Conservation (phyloP, 92 coral and sea anemone genomes). For the Palythoa grandiflora region DNA sequence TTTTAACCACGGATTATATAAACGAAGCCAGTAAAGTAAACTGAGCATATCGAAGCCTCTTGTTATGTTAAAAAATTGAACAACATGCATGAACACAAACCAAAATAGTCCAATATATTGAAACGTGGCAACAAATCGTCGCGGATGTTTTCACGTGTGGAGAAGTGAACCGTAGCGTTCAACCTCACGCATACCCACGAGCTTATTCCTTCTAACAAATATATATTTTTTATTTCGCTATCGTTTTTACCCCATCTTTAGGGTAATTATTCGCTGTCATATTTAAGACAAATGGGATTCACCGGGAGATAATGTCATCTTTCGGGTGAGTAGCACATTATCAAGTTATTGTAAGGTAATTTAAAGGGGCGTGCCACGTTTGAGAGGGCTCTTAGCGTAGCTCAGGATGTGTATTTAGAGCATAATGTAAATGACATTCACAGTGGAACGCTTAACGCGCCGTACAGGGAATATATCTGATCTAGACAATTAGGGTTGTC, state of each 20-base stretch:
- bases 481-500: not conserved
- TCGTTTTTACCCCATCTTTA: constrained; percentile 82
- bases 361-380: constrained; percentile 93
- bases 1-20: not conserved
- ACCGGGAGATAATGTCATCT: constrained; percentile 86
- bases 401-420: constrained; percentile 92
- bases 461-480: not conserved
- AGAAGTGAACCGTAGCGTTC: constrained; percentile 19
- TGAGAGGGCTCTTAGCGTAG: constrained; percentile 87
- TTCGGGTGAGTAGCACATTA: constrained; percentile 87
- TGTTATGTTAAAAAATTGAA: constrained; percentile 30
- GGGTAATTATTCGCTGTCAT: constrained; percentile 84
- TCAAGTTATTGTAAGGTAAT: constrained; percentile 94
- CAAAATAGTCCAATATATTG: constrained; percentile 33
- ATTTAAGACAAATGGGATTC: constrained; percentile 81
- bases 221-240: constrained; percentile 38
- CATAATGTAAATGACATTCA: constrained; percentile 66
- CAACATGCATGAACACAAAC: not conserved
- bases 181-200: constrained; percentile 24
- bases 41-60: not conserved
- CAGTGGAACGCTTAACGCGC: constrained; percentile 27
- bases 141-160: constrained; percentile 44
- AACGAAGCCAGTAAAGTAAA: not conserved
- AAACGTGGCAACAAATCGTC: constrained; percentile 38
- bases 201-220: not conserved